Evolutionary conservation across 2,888 invertebrate species (phyloP).

Genomic region (Ellobium chinense): DNA sequence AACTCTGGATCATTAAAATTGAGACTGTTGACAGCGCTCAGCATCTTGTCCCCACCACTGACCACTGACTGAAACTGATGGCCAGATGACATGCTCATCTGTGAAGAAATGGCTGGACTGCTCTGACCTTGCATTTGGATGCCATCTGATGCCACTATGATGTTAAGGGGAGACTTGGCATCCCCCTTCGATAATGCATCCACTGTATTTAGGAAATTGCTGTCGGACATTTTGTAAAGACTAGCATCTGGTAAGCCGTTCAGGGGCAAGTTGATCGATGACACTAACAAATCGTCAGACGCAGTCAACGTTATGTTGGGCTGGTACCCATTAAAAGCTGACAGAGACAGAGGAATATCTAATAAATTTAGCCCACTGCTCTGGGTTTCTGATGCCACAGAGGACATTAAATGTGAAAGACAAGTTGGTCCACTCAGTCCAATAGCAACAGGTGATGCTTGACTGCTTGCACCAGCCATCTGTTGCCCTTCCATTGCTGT

Average conservation of each 20-base stretch:
- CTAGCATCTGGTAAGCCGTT: conserved; percentile 35
- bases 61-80: conserved; percentile 70
- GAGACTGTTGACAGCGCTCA: conserved; percentile 75
- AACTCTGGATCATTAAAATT: conserved; percentile 76
- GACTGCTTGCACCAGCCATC: conserved; percentile 34
- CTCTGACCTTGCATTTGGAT: conserved; percentile 69
- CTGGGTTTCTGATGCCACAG: conserved; percentile 30
- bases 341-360: conserved; percentile 38
- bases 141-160: conserved; percentile 51
- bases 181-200: conserved; percentile 33
- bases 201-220: conserved; percentile 15
- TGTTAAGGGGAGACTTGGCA: conserved; percentile 54
- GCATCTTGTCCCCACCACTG: conserved; percentile 76
- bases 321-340: conserved; percentile 40
- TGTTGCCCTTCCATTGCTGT: conserved; percentile 44
- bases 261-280: conserved; percentile 27
- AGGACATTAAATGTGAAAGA: conserved; percentile 42
- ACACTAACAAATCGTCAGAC: conserved; percentile 38
- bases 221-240: conserved; percentile 41
- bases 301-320: conserved; percentile 33
- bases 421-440: conserved; percentile 30
- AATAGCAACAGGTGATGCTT: conserved; percentile 38
- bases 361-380: conserved; percentile 31
- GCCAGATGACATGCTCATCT: conserved; percentile 47
- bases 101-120: conserved; percentile 69